Conservation (phyloP, 2,113 vertebrate genomes). For the Arenaria interpres region DNA sequence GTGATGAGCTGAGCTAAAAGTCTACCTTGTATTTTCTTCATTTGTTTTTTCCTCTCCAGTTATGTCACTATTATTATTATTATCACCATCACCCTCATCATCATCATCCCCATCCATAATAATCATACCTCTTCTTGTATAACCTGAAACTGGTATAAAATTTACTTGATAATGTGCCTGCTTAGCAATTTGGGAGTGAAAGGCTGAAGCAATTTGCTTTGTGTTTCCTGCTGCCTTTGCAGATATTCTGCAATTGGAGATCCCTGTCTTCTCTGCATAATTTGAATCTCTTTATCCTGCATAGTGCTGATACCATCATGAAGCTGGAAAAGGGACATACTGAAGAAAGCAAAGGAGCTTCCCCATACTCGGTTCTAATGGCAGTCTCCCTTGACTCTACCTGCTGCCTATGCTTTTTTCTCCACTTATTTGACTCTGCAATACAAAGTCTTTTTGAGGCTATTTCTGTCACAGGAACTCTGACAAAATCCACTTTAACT, state of each 20-base stretch:
- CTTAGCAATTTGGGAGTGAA: background rate
- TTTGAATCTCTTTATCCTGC: background rate
- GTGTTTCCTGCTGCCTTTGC: background rate
- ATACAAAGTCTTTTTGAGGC: background rate
- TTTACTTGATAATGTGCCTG: background rate
- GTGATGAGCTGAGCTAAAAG: background rate
- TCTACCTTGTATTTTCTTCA: background rate
- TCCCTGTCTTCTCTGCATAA: background rate
- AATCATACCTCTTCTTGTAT: background rate
- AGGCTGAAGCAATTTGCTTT: background rate
- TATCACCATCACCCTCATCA: background rate
- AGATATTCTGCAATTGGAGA: background rate
- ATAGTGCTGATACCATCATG: background rate
- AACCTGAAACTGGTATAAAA: background rate
- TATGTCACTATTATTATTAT: background rate
- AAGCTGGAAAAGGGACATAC: background rate
- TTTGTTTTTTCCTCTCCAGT: background rate
- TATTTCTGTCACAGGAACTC: background rate
- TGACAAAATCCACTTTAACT: background rate
- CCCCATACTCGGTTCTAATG: background rate
- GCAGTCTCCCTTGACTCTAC: background rate
- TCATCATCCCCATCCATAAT: background rate
- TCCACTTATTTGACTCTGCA: background rate
- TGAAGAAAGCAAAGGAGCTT: background rate
- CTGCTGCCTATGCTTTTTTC: background rate